Base-by-base conservation (phyloP, 1,140 invertebrate species). In the Lycorma delicatula region DNA sequence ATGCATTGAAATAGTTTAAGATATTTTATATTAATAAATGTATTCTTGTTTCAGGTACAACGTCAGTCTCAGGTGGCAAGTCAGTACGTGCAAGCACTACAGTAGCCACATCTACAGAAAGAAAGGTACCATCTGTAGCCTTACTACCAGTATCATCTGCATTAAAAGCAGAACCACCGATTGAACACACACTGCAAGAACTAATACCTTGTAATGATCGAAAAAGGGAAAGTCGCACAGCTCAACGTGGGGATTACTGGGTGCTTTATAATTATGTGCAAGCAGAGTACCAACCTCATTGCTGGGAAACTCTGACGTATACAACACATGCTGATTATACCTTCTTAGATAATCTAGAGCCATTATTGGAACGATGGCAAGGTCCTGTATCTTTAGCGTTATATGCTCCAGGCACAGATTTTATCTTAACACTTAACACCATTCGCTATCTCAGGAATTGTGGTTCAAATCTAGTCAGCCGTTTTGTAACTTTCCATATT, bases 241-340 rank as follows among this genome's bases (percentile, higher is more conserved):
- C 82, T 48, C 89, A 92, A 67, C 79, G 89, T 7, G 90, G 90
- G 12, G 87, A 91, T 64, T 93, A 86, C 68, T 93, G 89, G 89
- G 88, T 93, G 54, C 74, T 95, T 9, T 88, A 91, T 70, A 92
- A 93, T 74, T 94, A 91, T 68, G 80, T 93, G 50, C 72, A 71
- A 56, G 77, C 77, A 58, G 63, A 66, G 3, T 58, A 61, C 3
- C 56, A 68, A 23, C 75, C 74, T 63, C 60, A 76, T 23, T 93
- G 89, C 69, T 86, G 90, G 71, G 89, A 92, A 71, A 85, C 81
- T 57, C 80, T 96, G 31, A 96, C 93, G 0, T 93, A 93, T 67
- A 93, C 91, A 0, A 95, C 92, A 7, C 92, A 95, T 70, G 90
- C 87, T 1, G 90, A 92, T 66, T 92, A 84, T 69, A 91, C 91